These are phyloP conservation scores for Oscheius myriophilus DNA, from an alignment of 2,888 invertebrate species.

Conservation along the genomic window DNA sequence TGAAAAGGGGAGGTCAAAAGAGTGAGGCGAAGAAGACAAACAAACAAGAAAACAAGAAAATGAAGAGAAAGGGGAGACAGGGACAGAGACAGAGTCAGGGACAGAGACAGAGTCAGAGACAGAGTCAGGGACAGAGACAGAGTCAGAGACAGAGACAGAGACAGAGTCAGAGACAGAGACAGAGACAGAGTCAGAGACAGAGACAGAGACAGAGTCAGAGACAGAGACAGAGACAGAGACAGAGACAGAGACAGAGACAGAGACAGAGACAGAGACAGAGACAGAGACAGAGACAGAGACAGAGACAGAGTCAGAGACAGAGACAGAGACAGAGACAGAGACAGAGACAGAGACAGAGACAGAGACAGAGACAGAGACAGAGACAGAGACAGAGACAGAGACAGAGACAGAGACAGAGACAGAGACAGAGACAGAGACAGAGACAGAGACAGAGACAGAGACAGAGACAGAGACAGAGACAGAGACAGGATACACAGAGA, in stretches of 20 bases:
- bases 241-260: not conserved
- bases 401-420: not conserved
- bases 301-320: not conserved
- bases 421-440: not conserved
- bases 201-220: not conserved
- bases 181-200: not conserved
- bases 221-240: not conserved
- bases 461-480: not conserved
- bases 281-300: not conserved
- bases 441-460: not conserved
- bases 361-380: not conserved
- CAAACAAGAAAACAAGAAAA: too few species aligned
- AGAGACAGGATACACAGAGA: not conserved
- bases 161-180: not conserved
- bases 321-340: not conserved
- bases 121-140: not conserved
- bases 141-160: not conserved
- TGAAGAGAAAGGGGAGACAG: too few species aligned
- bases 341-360: not conserved
- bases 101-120: not conserved
- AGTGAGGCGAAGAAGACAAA: too few species aligned
- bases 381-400: not conserved
- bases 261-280: not conserved
- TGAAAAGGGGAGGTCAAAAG: too few species aligned
- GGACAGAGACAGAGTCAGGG: not conserved